Evolutionary conservation across 2,888 invertebrate species (phyloP).

Genomic region (Epinotia brunnichana): DNA sequence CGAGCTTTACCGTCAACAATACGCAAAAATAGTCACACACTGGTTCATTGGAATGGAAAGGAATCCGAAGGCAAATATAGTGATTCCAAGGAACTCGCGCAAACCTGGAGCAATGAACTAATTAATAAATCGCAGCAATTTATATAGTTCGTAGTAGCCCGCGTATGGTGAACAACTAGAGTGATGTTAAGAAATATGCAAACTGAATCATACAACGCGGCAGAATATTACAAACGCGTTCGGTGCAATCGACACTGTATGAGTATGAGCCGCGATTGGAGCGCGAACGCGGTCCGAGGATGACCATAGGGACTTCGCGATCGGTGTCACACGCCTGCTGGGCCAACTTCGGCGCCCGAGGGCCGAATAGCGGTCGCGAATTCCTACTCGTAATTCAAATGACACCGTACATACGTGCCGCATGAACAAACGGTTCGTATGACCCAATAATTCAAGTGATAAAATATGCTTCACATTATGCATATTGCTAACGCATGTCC

Average conservation of each 20-base stretch:
- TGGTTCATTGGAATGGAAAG: constrained; percentile 54
- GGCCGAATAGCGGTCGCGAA: constrained; percentile 82
- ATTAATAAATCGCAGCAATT: constrained; percentile 27
- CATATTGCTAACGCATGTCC: constrained; percentile 57
- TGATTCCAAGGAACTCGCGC: constrained; percentile 45
- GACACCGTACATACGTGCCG: constrained; percentile 71
- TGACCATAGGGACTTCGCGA: constrained; percentile 71
- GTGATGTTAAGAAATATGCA: constrained; percentile 68
- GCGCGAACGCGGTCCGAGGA: constrained; percentile 52
- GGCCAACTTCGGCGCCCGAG: constrained; percentile 60
- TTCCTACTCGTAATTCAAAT: constrained; percentile 82
- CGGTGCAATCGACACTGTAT: constrained; percentile 65
- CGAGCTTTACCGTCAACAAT: constrained; percentile 53
- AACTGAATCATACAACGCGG: constrained; percentile 75
- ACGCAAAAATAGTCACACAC: constrained; percentile 59
- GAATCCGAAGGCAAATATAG: constrained; percentile 51
- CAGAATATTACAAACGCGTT: constrained; percentile 69
- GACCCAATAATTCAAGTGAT: constrained; percentile 76
- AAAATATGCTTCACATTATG: constrained; percentile 56
- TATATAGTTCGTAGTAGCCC: background rate
- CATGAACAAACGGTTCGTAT: constrained; percentile 72
- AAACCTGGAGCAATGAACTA: constrained; percentile 43
- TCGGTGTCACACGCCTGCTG: constrained; percentile 76
- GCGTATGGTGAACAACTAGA: constrained; percentile 56
- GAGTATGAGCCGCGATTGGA: constrained; percentile 58